Base-by-base conservation (phyloP, 2,888 invertebrate genomes). In the Oscheius sp. region DNA sequence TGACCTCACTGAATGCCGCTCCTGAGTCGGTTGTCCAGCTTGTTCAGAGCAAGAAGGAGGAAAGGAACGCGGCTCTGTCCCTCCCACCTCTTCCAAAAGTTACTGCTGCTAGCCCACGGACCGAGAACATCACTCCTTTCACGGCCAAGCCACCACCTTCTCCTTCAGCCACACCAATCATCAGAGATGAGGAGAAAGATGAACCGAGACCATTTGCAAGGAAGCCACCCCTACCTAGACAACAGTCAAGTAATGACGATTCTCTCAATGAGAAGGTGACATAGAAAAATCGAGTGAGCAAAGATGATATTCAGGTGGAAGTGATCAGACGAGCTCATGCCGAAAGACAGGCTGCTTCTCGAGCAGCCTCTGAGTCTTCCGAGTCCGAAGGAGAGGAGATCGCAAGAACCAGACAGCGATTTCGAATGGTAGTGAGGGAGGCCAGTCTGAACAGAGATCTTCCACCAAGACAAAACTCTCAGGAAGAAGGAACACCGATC, bases 371-470 rank as follows among this genome's bases (percentile, higher is more conserved):
- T 29, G 73, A 48, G 33, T 65, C 66, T 33, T 70, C 70, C 33
- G 83, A 78, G 65, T 77, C 78, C 1, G 82, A 84, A 59, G 78
- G 78, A 9, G 77, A 63, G 42, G 68, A 55, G 33, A 35, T 59
- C 4, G 37, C 65, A 10, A 42, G 74, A 60, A 42, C 77, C 50
- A 80, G 83, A 89, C 92, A 95, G 79, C 92, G 95, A 84, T 94
- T 94, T 89, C 93, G 95, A 85, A 92, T 96, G 87, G 95, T 95
- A 47, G 92, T 95, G 89, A 77, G 84, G 2, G 82, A 82, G 2
- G 80, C 84, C 2, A 79, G 79, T 7, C 76, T 83, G n/a, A 79
- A 77, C 21, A 75, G 82, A 13, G 81, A 81, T 5, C 79, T 78
- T 10, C 21, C 60, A 3, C 35, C 60, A 60, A n/a, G 11, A 29